These are phyloP conservation scores for Heliothis subflexa DNA, from an alignment of 1,140 invertebrate genomes.

Conservation along the genomic window DNA sequence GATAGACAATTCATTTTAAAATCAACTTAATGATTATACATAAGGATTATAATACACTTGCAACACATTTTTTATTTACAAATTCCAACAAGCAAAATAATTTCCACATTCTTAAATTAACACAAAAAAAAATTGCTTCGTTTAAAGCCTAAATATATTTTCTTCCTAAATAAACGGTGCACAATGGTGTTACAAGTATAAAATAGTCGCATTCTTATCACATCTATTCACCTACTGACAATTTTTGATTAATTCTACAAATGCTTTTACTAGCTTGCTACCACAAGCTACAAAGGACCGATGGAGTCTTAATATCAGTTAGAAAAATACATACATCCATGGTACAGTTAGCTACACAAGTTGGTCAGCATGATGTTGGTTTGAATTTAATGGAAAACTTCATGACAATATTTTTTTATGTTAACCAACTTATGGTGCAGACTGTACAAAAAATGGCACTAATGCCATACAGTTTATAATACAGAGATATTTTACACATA, in stretches of 20 bases:
- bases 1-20: conserved; percentile 56
- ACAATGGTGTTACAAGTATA: conserved; percentile 26
- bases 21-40: conserved; percentile 59
- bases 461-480: too few relatives aligned
- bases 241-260: conserved; percentile 80
- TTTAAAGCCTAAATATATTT: too few relatives aligned
- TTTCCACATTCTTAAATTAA: not conserved
- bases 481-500: too few relatives aligned
- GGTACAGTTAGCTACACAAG: not conserved
- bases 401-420: not conserved
- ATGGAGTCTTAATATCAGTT: conserved; percentile 51
- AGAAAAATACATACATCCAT: conserved; percentile 48
- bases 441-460: too few relatives aligned
- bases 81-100: not conserved
- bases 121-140: too few relatives aligned
- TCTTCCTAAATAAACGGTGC: not conserved
- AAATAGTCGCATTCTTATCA: conserved; percentile 24
- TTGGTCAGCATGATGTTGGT: too few relatives aligned
- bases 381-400: not conserved
- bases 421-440: too few relatives aligned
- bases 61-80: conserved; percentile 19
- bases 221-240: conserved; percentile 69
- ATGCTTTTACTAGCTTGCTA: conserved; percentile 84
- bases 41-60: conserved; percentile 51
- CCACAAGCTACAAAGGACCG: conserved; percentile 78